Evolutionary conservation across 2,888 invertebrate genomes (phyloP).

Genomic region (Acronicta aceris): DNA sequence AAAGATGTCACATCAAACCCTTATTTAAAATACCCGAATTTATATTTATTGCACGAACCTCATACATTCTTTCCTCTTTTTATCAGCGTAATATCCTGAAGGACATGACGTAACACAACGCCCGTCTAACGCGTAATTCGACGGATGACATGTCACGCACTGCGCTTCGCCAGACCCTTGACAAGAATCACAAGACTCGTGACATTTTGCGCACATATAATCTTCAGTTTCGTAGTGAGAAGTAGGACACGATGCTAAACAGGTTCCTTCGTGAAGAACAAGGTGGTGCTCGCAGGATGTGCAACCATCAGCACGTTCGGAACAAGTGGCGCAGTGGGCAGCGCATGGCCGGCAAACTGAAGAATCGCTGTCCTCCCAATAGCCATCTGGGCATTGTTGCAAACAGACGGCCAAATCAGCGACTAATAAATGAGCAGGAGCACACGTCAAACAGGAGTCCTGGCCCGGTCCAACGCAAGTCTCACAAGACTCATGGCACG

Average conservation of each 20-base stretch:
- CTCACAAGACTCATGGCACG: slow-evolving; percentile 96
- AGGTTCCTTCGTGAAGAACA: slow-evolving; percentile 94
- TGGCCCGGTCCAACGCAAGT: slow-evolving; percentile 96
- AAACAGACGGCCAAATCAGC: slow-evolving; percentile 96
- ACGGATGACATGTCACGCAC: slow-evolving; percentile 94
- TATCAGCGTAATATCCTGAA: slow-evolving; percentile 92
- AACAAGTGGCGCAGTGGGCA: slow-evolving; percentile 95
- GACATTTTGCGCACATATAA: slow-evolving; percentile 94
- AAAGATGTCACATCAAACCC: slow-evolving; percentile 15
- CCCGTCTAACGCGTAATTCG: slow-evolving; percentile 92
- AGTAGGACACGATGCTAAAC: slow-evolving; percentile 94
- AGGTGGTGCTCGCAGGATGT: slow-evolving; percentile 96
- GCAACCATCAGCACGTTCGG: slow-evolving; percentile 94
- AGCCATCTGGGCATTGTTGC: slow-evolving; percentile 96
- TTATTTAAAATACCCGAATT: slow-evolving; percentile 9
- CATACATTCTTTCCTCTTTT: slow-evolving; percentile 94
- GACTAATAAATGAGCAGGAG: slow-evolving; percentile 94
- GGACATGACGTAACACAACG: slow-evolving; percentile 93
- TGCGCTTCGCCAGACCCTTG: slow-evolving; percentile 93
- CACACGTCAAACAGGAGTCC: slow-evolving; percentile 95
- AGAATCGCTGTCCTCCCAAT: slow-evolving; percentile 93
- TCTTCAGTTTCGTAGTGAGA: slow-evolving; percentile 96
- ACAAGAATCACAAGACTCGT: slow-evolving; percentile 94
- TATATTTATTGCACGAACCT: slow-evolving; percentile 75
- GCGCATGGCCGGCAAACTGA: slow-evolving; percentile 95